A percentile compares a stretch with the other conserved stretches of the same genome.
Evolutionary conservation across 2,797 vertebrate genomes (phyloP).

Genomic region (Enteromius fasciolatus): DNA sequence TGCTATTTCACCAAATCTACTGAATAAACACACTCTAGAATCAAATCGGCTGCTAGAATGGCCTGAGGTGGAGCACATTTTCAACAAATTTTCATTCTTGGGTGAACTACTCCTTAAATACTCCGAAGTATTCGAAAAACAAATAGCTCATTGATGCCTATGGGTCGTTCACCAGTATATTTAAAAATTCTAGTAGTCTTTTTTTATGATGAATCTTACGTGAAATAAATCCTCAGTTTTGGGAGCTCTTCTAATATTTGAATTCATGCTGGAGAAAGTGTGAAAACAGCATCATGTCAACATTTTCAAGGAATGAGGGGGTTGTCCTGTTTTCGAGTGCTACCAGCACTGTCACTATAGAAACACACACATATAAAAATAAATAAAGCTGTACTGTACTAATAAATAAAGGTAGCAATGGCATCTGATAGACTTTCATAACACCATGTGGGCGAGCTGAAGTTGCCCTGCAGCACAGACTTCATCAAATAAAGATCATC

Average conservation of each 20-base stretch:
- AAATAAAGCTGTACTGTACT: slow-evolving; percentile 34
- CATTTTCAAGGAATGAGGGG: slow-evolving; percentile 6
- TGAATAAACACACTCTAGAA: neutral
- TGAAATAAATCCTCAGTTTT: neutral
- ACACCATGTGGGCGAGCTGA: slow-evolving; percentile 34
- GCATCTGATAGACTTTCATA: slow-evolving; percentile 40
- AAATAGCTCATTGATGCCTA: neutral
- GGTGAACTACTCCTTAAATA: neutral
- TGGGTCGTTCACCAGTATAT: neutral
- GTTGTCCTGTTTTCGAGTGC: slow-evolving; percentile 12
- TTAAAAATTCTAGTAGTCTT: neutral
- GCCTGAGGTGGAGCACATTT: too few relatives aligned
- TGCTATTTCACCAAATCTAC: neutral
- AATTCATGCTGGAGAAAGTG: neutral
- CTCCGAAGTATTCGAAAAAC: neutral
- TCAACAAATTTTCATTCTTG: neutral
- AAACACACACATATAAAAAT: slow-evolving; percentile 37
- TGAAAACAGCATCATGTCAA: slow-evolving; percentile 16
- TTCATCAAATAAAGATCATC: slow-evolving; percentile 39
- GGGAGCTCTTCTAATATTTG: neutral
- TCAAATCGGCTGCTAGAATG: too few relatives aligned
- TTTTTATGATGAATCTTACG: neutral
- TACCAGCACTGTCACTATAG: slow-evolving; percentile 36
- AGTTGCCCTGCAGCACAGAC: slow-evolving; percentile 13
- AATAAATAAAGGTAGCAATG: slow-evolving; percentile 19